A percentile compares a stretch with the other conserved stretches of the same genome.
Evolutionary conservation across 1,140 invertebrate genomes (phyloP).

Genomic region (Chionoecetes opilio): DNA sequence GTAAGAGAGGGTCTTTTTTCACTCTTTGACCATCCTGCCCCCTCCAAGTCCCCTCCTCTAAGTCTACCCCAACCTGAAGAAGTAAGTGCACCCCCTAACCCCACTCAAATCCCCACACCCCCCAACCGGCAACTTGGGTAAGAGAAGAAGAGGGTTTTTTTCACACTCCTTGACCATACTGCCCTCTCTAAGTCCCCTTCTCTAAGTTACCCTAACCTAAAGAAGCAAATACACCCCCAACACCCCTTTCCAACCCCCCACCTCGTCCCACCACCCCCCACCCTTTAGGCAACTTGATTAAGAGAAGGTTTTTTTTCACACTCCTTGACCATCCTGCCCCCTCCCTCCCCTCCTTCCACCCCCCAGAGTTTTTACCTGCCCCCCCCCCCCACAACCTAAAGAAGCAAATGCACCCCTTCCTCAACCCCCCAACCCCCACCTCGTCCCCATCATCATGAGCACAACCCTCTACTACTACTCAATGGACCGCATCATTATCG

Average conservation of each 20-base stretch:
- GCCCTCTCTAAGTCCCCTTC: no score
- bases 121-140: not conserved
- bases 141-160: not conserved
- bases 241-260: no score
- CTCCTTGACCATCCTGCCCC: no score
- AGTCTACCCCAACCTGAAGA: no score
- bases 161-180: no score
- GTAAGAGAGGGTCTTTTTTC: no score
- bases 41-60: no score
- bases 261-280: not conserved
- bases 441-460: not conserved
- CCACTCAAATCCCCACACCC: no score
- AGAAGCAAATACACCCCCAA: no score
- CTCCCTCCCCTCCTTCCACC: not conserved
- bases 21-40: no score
- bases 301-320: not conserved
- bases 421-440: not conserved
- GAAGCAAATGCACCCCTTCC: not conserved
- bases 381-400: not conserved
- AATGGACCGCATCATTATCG: conserved; percentile 13
- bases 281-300: not conserved
- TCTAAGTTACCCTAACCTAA: no score
- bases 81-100: no score
- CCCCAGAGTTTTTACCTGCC: not conserved
- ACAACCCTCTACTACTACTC: not conserved